These are phyloP conservation scores for Poecilobothrus nobilitatus DNA, from an alignment of 2,888 invertebrate genomes.

Conservation along the genomic window DNA sequence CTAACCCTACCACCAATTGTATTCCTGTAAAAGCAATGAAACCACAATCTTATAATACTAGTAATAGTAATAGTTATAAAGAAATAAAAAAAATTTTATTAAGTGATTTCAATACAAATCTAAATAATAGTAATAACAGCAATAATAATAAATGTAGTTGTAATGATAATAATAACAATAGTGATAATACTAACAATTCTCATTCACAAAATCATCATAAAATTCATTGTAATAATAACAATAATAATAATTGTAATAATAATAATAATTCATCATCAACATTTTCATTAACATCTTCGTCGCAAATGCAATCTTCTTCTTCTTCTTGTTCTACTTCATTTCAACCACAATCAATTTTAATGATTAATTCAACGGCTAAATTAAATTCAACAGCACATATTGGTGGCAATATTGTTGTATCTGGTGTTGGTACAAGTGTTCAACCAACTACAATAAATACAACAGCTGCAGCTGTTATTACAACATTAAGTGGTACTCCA, in stretches of 20 bases:
- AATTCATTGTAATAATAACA: slow-evolving; percentile 19
- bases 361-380: slow-evolving; percentile 30
- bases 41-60: slow-evolving; percentile 22
- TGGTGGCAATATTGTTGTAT: slow-evolving; percentile 5
- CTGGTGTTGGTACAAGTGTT: slow-evolving; percentile 17
- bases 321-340: not conserved
- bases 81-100: slow-evolving; percentile 10
- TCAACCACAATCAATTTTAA: slow-evolving; percentile 18
- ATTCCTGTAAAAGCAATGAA: slow-evolving; percentile 13
- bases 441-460: slow-evolving; percentile 21
- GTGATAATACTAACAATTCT: slow-evolving; percentile 14
- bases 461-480: slow-evolving; percentile 21
- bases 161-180: slow-evolving; percentile 14
- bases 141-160: slow-evolving; percentile 13
- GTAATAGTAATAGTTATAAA: slow-evolving; percentile 18
- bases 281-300: slow-evolving; percentile 16
- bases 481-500: slow-evolving; percentile 26
- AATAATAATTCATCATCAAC: slow-evolving; percentile 22
- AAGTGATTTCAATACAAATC: slow-evolving; percentile 17
- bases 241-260: slow-evolving; percentile 29
- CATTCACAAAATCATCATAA: slow-evolving; percentile 16
- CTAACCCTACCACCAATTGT: slow-evolving; percentile 14
- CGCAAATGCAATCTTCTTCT: slow-evolving; percentile 12
- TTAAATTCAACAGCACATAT: slow-evolving; percentile 23
- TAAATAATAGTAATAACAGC: slow-evolving; percentile 14